A percentile compares a stretch with the other conserved stretches of the same genome.
Evolutionary conservation across 2,797 vertebrate genomes (phyloP).

Genomic region (Enoplosus armatus): DNA sequence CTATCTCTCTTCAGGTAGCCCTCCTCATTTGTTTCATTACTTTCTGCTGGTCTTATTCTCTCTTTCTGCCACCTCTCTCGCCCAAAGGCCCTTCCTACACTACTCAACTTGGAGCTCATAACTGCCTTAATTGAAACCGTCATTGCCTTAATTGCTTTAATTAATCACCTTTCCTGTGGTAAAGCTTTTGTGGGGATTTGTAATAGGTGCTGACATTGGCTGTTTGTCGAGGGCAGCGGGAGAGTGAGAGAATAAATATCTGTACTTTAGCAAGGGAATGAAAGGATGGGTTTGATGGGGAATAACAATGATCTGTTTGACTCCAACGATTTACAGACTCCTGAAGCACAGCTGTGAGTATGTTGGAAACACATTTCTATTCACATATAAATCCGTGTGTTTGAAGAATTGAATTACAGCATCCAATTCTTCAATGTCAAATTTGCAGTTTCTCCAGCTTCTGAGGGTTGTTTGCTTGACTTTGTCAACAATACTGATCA

Average conservation of each 20-base stretch:
- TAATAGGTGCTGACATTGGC: constrained; percentile 63
- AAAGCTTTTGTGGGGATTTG: constrained; percentile 65
- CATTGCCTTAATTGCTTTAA: constrained; percentile 83
- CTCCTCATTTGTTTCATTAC: constrained; percentile 57
- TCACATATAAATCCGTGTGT: neutral
- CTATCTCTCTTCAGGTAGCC: constrained; percentile 48
- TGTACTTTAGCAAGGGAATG: constrained; percentile 25
- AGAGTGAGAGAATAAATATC: constrained; percentile 50
- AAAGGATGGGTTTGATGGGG: constrained; percentile 6
- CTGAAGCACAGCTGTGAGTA: neutral
- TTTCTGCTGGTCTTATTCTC: constrained; percentile 52
- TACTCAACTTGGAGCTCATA: constrained; percentile 74
- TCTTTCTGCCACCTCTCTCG: constrained; percentile 51
- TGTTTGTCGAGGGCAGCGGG: constrained; percentile 40
- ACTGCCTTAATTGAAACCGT: constrained; percentile 81
- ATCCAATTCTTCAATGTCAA: neutral
- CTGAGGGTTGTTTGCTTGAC: neutral
- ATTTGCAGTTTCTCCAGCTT: neutral
- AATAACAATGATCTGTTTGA: constrained; percentile 4
- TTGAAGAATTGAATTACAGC: neutral
- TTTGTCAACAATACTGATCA: neutral
- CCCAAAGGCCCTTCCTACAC: constrained; percentile 61
- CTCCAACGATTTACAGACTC: neutral
- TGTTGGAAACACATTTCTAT: neutral
- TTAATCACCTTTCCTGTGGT: constrained; percentile 79